Base-by-base conservation (phyloP, 2,888 invertebrate genomes). In the Pyrgus malvae region DNA sequence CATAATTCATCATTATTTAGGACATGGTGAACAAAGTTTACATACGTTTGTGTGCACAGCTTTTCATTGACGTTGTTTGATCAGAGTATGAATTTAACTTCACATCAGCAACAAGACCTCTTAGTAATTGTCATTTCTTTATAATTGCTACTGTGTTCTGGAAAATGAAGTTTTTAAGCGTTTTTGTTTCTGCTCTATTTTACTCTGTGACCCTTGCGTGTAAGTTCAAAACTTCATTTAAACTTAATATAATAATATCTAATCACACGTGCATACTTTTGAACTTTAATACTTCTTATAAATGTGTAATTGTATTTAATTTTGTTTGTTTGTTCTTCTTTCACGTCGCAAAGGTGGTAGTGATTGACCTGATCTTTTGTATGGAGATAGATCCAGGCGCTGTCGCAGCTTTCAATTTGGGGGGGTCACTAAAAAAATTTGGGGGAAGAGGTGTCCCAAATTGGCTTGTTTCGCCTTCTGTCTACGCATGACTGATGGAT, bases 31-130 rank as follows among this genome's bases (percentile, higher is more conserved):
- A 50, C 14, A 41, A 19, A 27, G 29, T 48, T 37, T 41, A 2
- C 25, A 38, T 44, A 53, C 51, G 29, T 45, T 38, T 53, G 45
- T 53, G 27, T 53, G 45, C 14, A 53, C 53, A 53, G 53, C 53
- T 53, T 38, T 46, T 11, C 25, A 35, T 12, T 44, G 51, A 42
- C 40, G 29, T 27, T 31, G 23, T 53, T 40, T 40, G 37, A 12
- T 17, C 12, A 16, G 38, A 21, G 8, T 21, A 29, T 38, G 21
- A 53, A 29, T 53, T 38, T 53, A 40, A 44, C 27, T 27, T 44
- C 14, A 51, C n/a, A 17, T 23, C 16, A 16, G 11, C 38, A 11
- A 21, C 14, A 29, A 23, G 14, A 31, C 11, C 45, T 31, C 9
- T 46, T 12, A 51, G 50, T 51, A 14, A n/a, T 25, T 51, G 31